Evolutionary conservation across 2,113 vertebrate species (phyloP), one percentile per base, ranked within the genome.

Genomic region (Pachypanchax playfairii): DNA sequence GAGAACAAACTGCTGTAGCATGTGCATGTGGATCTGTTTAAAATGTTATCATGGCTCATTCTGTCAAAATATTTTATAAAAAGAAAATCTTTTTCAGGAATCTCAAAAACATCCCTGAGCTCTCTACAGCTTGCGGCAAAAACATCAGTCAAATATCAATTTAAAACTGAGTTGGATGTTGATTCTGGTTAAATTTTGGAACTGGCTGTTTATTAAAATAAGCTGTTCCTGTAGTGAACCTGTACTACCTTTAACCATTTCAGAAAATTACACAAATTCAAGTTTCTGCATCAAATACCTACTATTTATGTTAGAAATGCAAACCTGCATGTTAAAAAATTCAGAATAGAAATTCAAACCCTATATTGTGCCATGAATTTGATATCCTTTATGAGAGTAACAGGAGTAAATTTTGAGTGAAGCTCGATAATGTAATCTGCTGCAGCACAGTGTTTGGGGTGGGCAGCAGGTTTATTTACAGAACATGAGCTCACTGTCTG

Each of bases 401-500:
- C 14, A 14, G 6, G 29, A 29, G 9, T 26, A 11, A n/a, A 26
- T n/a, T 7, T 18, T 18, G 35, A 55, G 24, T 12, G 22, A 3
- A 25, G 9, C 5, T n/a, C 24, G 13, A 36, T 20, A 36, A n/a
- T 8, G 22, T 1, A 33, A 7, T 31, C 57, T 58, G 35, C 42
- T 67, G 22, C 35, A 62, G 29, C 43, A 50, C 35, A 26, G 31
- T 38, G 28, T 15, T 44, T 44, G 22, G 14, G 29, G 5, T 33
- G 18, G 14, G 14, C 31, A 7, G 5, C 38, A 39, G 15, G 26
- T 70, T 69, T 79, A 62, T 74, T 75, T 54, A 42, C 22, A 56
- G 54, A 26, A 21, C n/a, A 56, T 62, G 57, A 75, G 57, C 67
- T 70, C 71, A 67, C 42, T 42, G 46, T 55, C 41, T 11, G 50